Conservation (phyloP, 2,888 invertebrate species). For the Lycaena phlaeas region DNA sequence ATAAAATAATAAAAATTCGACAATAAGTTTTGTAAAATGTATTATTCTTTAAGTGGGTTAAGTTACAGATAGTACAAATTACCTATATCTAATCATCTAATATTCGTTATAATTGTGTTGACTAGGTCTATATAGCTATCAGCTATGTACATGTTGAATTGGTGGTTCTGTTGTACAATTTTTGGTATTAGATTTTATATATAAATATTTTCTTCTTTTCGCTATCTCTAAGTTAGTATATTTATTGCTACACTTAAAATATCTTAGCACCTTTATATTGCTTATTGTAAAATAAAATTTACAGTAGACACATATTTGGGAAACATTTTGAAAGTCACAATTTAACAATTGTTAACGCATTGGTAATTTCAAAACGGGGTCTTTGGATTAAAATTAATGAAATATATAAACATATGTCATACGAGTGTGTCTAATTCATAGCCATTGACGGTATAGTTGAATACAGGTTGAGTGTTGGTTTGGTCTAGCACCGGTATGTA, state of each 20-base stretch:
- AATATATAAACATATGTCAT: slow-evolving; percentile 43
- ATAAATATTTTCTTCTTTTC: slow-evolving; percentile 21
- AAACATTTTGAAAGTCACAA: too few relatives aligned
- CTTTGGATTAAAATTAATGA: slow-evolving; percentile 33
- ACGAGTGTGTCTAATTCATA: slow-evolving; percentile 64
- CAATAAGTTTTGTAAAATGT: neutral
- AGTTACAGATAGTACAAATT: slow-evolving; percentile 5
- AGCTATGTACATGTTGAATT: slow-evolving; percentile 43
- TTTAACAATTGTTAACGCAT: slow-evolving; percentile 8
- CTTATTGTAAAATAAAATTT: slow-evolving; percentile 18
- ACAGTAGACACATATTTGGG: neutral
- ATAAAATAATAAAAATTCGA: too few relatives aligned
- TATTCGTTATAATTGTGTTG: slow-evolving; percentile 25
- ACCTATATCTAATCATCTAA: slow-evolving; percentile 10
- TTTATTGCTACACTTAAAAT: slow-evolving; percentile 20
- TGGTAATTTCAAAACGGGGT: slow-evolving; percentile 39
- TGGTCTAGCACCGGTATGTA: slow-evolving; percentile 60
- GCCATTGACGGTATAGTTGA: slow-evolving; percentile 30
- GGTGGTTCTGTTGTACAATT: slow-evolving; percentile 56
- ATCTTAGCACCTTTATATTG: slow-evolving; percentile 28
- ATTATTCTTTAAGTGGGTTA: slow-evolving; percentile 5
- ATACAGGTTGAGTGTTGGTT: slow-evolving; percentile 27
- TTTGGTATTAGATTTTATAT: slow-evolving; percentile 55
- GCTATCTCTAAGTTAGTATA: slow-evolving; percentile 15
- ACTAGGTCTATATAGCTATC: slow-evolving; percentile 62